These are phyloP conservation scores for Furnarius figulus DNA, from an alignment of 2,113 vertebrate species.

Conservation along the genomic window DNA sequence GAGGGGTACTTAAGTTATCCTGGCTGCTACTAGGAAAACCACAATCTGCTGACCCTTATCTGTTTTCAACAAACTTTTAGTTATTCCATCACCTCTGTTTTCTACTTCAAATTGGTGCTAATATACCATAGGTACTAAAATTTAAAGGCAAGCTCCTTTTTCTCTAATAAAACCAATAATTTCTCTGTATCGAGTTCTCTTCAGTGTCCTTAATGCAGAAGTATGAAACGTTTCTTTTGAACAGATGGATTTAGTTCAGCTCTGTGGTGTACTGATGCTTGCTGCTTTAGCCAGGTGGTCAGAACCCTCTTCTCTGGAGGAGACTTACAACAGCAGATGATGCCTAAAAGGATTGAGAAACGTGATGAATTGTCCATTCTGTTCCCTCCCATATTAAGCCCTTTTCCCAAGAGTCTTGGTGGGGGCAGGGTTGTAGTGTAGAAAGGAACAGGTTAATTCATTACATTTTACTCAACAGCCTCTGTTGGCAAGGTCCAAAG, in stretches of 20 bases:
- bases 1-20: neutral
- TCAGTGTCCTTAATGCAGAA: neutral
- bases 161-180: neutral
- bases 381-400: neutral
- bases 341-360: neutral
- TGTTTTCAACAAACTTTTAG: neutral
- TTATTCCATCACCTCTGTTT: neutral
- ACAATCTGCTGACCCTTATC: neutral
- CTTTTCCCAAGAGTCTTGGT: neutral
- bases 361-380: neutral
- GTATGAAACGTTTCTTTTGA: neutral
- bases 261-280: neutral
- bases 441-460: neutral
- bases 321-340: neutral
- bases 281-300: neutral
- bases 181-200: neutral
- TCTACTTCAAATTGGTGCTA: neutral
- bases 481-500: neutral
- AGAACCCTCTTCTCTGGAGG: neutral
- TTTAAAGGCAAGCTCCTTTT: neutral
- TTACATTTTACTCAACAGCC: neutral
- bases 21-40: neutral
- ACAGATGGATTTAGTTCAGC: neutral
- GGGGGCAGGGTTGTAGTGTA: neutral
- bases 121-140: neutral